Base-by-base conservation (phyloP, 2,888 invertebrate genomes). In the Chrysodeixis includens region DNA sequence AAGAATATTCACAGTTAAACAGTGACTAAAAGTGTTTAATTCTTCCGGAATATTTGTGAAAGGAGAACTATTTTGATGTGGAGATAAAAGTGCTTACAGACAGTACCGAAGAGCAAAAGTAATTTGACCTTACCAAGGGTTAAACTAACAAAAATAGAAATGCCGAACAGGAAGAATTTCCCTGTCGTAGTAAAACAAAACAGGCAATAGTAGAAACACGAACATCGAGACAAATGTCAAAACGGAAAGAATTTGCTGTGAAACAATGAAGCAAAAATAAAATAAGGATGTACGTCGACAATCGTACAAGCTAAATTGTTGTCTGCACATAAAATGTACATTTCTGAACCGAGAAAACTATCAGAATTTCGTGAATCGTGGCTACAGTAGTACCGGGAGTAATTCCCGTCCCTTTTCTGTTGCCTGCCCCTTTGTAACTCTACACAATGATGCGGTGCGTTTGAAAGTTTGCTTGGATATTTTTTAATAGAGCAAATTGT, bases 401-500 rank as follows among this genome's bases (percentile, higher is more conserved):
- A 58, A 60, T 73, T 73, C 65, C 12, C 52, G 44, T 53, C 78
- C 62, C 61, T 22, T 8, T 60, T 69, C 40, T 32, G 49, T 51
- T 66, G 66, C 64, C 18, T 57, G 54, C 58, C 74, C 76, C 66
- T 78, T 74, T 69, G 74, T 70, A 62, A 78, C 32, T 9, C 53
- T 30, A 78, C 75, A 73, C 77, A 57, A 66, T 74, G 74, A 78
- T 62, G 30, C 1, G 22, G 62, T 74, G 30, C 14, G n/a, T 64
- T 73, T 49, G 18, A 57, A 46, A 69, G 60, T 66, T 62, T 63
- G 51, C 66, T 35, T 20, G 20, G 55, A 44, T 55, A 55, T 63
- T 69, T 76, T 71, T 69, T 57, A 35, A 55, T 69, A 52, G 40
- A 65, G 59, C 53, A 57, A 68, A 72, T 76, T 57, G 54, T 49